Percentiles rank a stretch among this genome's conserved stretches.
phyloP scores from a whole-genome alignment of 2,797 vertebrate genomes.

The Sebastes hubbsi region DNA sequence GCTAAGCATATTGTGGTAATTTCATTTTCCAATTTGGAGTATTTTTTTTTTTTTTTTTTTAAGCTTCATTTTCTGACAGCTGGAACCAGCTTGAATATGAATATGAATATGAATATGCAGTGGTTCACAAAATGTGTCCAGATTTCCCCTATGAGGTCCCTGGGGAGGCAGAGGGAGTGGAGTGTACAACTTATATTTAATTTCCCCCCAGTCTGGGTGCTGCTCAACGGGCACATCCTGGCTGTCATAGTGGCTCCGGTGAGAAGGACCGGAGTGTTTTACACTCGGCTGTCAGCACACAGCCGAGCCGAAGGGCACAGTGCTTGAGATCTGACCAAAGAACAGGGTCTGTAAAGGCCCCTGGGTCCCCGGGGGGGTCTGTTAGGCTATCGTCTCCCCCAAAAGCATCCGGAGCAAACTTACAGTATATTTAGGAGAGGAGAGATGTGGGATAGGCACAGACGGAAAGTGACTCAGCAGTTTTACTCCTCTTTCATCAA shows the following conservation, averaged over 20 bases:
- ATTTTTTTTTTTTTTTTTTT: neutral
- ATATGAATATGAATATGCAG: neutral
- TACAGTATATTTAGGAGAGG: conserved; percentile 16
- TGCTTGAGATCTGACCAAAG: conserved; percentile 19
- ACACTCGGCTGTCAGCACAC: conserved; percentile 28
- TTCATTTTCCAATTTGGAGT: neutral
- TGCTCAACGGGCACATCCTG: conserved; percentile 35
- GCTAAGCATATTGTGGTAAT: neutral
- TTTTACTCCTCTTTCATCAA: conserved; percentile 49
- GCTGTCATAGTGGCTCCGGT: conserved; percentile 27
- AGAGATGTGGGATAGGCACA: neutral
- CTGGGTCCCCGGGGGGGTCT: conserved; percentile 20
- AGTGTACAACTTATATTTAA: conserved; percentile 37
- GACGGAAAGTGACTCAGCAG: conserved; percentile 47
- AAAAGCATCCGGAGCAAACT: conserved; percentile 45
- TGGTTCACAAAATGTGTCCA: conserved; percentile 37
- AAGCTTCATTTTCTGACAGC: conserved; percentile 2
- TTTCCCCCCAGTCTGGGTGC: conserved; percentile 42
- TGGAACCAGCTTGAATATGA: neutral
- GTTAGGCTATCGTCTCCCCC: conserved; percentile 23
- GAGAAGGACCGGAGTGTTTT: conserved; percentile 34
- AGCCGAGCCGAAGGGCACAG: neutral
- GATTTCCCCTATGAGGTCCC: conserved; percentile 26
- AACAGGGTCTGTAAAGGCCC: conserved; percentile 39
- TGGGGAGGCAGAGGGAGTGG: neutral